These are phyloP conservation scores for Brachionus rubens DNA, from an alignment of 1,140 invertebrate genomes.

Conservation along the genomic window DNA sequence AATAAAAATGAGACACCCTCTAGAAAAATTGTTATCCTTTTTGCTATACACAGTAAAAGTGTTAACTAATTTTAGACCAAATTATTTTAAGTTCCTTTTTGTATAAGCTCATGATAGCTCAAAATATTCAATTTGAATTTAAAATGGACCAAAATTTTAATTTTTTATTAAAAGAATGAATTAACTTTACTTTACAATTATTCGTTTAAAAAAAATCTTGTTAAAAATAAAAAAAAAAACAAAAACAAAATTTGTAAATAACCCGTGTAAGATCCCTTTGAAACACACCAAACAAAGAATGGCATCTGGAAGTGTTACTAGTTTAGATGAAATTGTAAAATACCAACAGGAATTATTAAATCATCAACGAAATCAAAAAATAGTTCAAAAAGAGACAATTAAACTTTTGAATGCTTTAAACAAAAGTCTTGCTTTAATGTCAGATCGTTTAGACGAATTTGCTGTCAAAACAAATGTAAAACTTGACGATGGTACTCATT, in stretches of 20 bases:
- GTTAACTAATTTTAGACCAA: no score
- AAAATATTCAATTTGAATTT: conserved; percentile 10
- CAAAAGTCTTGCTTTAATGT: conserved; percentile 20
- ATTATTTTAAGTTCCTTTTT: not conserved
- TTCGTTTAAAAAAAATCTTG: not conserved
- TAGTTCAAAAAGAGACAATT: conserved; percentile 28
- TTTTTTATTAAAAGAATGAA: conserved; percentile 8
- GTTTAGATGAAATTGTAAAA: conserved; percentile 25
- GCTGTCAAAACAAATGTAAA: conserved; percentile 31
- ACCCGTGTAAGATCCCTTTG: no score
- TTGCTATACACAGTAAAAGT: no score
- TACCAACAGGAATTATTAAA: conserved; percentile 26
- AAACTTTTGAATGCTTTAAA: conserved; percentile 14
- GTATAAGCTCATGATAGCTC: not conserved
- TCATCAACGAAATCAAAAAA: conserved; percentile 12
- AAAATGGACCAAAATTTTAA: not conserved
- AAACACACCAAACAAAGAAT: not conserved
- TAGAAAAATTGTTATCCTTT: no score
- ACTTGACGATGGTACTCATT: conserved; percentile 6
- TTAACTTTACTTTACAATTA: no score
- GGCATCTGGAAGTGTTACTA: not conserved
- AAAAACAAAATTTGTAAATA: conserved; percentile 33
- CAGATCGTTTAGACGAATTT: conserved; percentile 29
- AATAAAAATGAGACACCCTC: no score
- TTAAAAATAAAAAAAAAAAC: not conserved